phyloP scores from a whole-genome alignment of 2,888 invertebrate species.

The Acleris literana region DNA sequence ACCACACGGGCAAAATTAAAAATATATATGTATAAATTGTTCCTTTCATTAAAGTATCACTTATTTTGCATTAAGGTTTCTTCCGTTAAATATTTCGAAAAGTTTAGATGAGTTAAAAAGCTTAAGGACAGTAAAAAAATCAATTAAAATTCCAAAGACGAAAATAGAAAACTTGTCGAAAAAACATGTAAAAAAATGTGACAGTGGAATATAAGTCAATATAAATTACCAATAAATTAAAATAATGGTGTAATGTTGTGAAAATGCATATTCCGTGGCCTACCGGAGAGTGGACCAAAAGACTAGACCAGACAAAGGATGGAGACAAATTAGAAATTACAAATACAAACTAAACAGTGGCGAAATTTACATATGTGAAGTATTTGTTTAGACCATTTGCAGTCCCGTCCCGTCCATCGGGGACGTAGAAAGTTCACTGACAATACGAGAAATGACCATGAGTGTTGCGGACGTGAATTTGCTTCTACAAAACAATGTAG shows the following conservation, averaged over 20 bases:
- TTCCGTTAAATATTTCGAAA: too few species aligned
- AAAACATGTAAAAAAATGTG: too few species aligned
- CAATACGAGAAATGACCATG: constrained; percentile 72
- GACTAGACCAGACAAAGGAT: constrained; percentile 35
- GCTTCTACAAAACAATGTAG: constrained; percentile 63
- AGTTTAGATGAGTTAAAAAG: too few species aligned
- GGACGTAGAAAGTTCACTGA: constrained; percentile 75
- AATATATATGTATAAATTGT: too few species aligned
- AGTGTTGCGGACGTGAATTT: constrained; percentile 61
- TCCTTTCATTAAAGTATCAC: too few species aligned
- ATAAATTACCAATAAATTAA: too few species aligned
- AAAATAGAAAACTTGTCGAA: too few species aligned
- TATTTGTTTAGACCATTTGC: constrained; percentile 64
- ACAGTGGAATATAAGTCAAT: too few species aligned
- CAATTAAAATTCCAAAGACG: too few species aligned
- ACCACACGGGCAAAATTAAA: too few species aligned
- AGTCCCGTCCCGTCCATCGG: constrained; percentile 60
- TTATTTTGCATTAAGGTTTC: too few species aligned
- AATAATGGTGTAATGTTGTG: constrained; percentile 18
- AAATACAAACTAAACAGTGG: constrained; percentile 48
- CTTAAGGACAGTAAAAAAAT: too few species aligned
- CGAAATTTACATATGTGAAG: constrained; percentile 63
- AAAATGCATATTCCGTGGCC: constrained; percentile 15
- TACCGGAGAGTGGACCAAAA: constrained; percentile 36
- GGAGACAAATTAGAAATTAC: constrained; percentile 50